A percentile compares a stretch with the other conserved stretches of the same genome.
phyloP scores from a whole-genome alignment of 1,140 invertebrate species.

The Lucilia sericata region DNA sequence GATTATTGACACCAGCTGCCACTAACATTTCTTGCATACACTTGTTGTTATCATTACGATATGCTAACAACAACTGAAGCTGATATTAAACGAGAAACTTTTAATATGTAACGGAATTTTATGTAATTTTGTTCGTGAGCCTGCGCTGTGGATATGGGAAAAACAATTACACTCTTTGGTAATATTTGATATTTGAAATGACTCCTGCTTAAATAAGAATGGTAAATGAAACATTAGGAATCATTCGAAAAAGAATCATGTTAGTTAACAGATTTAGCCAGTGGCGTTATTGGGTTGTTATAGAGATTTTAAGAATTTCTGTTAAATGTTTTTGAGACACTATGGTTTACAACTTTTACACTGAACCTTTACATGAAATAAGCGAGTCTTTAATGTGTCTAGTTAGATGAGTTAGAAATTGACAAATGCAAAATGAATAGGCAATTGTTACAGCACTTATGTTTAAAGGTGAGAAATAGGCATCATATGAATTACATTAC shows the following conservation, averaged over 20 bases:
- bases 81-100: neutral
- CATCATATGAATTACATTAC: too few species aligned
- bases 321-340: too few species aligned
- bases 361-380: too few species aligned
- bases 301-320: too few species aligned
- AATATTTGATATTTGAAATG: neutral
- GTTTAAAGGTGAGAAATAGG: too few species aligned
- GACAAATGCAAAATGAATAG: too few species aligned
- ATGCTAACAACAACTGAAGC: slow-evolving; percentile 12
- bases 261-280: neutral
- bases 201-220: neutral
- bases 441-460: too few species aligned
- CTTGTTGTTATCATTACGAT: neutral
- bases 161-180: neutral
- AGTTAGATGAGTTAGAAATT: too few species aligned
- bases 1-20: neutral
- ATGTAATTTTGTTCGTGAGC: neutral
- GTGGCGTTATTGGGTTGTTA: neutral
- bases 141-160: neutral
- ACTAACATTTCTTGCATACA: neutral
- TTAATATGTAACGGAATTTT: neutral
- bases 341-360: too few species aligned
- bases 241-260: neutral
- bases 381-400: too few species aligned
- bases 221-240: neutral